Percentiles rank a stretch among this genome's conserved stretches.
Evolutionary conservation across 2,797 vertebrate genomes (phyloP).

Genomic region (Sebastes nivosus): DNA sequence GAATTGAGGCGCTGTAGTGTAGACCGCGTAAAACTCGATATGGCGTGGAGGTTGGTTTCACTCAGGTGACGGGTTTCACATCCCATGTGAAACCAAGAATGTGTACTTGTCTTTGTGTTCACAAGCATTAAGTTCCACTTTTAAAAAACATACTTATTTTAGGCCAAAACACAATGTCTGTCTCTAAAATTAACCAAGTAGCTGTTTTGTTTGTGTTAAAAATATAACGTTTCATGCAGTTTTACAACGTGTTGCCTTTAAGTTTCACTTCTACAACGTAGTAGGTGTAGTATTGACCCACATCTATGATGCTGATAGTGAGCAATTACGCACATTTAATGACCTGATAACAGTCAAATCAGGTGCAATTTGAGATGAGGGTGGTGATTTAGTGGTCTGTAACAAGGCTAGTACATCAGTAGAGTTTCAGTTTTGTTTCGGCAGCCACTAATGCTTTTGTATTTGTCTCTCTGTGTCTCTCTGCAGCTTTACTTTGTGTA

Average conservation of each 20-base stretch:
- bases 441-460: neutral
- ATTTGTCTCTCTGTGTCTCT: slow-evolving; percentile 11
- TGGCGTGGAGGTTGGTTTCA: neutral
- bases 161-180: no score
- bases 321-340: neutral
- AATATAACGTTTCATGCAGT: neutral
- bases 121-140: neutral
- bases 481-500: slow-evolving; percentile 81
- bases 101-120: neutral
- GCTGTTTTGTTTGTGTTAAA: no score
- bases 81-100: neutral
- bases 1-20: neutral
- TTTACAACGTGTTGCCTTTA: no score
- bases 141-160: neutral
- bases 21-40: fast-evolving
- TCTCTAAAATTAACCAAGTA: neutral
- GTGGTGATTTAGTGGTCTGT: neutral
- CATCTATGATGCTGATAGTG: neutral
- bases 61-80: neutral
- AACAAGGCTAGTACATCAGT: neutral
- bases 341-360: neutral
- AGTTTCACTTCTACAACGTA: neutral
- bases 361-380: neutral
- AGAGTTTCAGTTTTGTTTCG: neutral
- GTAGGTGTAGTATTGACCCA: neutral